Conservation (phyloP, 1,140 invertebrate genomes). For the Neotoxoptera formosana region DNA sequence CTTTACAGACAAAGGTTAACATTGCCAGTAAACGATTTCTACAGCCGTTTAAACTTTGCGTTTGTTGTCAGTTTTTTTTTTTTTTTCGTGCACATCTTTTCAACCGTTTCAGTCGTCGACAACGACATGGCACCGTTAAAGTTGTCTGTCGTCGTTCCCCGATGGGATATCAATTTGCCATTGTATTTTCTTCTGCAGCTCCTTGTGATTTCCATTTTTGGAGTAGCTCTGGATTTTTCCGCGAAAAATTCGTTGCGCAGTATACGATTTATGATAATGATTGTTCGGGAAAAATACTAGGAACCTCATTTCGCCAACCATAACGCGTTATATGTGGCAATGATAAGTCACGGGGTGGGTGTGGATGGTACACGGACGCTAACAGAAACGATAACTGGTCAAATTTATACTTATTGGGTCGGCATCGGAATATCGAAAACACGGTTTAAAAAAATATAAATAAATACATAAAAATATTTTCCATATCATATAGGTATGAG, state of each 20-base stretch:
- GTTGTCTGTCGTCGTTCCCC: constrained; percentile 1
- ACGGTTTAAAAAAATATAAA: background rate
- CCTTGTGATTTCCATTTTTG: constrained; percentile 25
- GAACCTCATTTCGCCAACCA: background rate
- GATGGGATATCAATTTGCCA: background rate
- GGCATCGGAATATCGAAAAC: constrained; percentile 41
- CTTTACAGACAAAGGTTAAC: constrained; percentile 21
- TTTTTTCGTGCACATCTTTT: background rate
- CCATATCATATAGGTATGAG: background rate
- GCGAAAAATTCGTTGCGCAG: background rate
- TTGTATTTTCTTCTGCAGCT: background rate
- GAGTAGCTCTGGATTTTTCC: background rate
- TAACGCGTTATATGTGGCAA: constrained; percentile 22
- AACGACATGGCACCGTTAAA: background rate
- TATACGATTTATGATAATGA: constrained; percentile 31
- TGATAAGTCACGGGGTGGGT: background rate
- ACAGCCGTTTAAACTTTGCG: background rate
- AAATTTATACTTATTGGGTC: constrained; percentile 47
- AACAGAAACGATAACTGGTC: constrained; percentile 43
- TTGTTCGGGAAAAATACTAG: background rate
- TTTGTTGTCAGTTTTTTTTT: constrained; percentile 37
- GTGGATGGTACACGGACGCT: background rate
- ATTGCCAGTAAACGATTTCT: background rate
- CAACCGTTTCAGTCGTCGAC: background rate
- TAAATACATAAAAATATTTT: background rate